Conservation (phyloP, 2,113 vertebrate species). For the Daubentonia madagascariensis region DNA sequence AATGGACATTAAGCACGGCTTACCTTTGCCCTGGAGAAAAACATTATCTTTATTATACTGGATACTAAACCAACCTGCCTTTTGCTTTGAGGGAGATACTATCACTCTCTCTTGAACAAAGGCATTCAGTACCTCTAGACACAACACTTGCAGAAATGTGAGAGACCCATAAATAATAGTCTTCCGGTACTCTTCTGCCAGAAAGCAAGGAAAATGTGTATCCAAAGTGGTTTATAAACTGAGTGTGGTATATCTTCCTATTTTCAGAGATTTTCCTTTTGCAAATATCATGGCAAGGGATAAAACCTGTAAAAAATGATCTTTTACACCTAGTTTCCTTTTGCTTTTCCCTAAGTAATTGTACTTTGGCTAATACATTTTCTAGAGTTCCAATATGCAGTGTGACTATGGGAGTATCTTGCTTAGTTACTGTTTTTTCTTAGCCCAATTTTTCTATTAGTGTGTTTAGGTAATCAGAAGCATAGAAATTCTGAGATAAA, state of each 20-base stretch:
- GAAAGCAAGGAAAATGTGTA: background rate
- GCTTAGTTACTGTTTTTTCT: conserved; percentile 44
- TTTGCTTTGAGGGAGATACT: background rate
- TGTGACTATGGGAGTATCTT: conserved; percentile 33
- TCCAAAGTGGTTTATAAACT: background rate
- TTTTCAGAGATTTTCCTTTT: conserved; percentile 17
- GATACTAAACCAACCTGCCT: background rate
- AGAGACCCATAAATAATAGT: background rate
- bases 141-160: background rate
- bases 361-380: conserved; percentile 26
- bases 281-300: background rate
- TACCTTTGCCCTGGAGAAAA: background rate
- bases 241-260: background rate
- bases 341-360: conserved; percentile 43
- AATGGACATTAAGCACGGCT: background rate
- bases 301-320: background rate
- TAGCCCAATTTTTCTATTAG: conserved; percentile 73
- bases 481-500: conserved; percentile 72
- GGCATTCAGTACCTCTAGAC: background rate
- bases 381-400: background rate
- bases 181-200: background rate
- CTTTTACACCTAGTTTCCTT: background rate
- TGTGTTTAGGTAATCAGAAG: conserved; percentile 71
- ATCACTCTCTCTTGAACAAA: background rate
- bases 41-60: background rate